phyloP scores from a whole-genome alignment of 2,888 invertebrate genomes.

The Phlogophora meticulosa region DNA sequence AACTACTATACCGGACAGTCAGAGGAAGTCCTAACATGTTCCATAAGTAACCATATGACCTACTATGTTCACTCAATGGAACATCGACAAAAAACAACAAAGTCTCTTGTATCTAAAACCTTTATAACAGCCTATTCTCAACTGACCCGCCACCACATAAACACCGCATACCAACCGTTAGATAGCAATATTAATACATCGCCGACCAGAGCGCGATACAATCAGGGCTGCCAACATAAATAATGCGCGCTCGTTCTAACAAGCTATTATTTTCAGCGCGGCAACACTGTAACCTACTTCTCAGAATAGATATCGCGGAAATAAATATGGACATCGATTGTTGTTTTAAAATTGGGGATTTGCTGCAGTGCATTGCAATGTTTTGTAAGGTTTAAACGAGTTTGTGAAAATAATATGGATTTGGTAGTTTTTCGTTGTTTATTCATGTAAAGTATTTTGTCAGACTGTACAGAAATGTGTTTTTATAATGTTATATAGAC shows the following conservation, averaged over 20 bases:
- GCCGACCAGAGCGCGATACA: slow-evolving; percentile 52
- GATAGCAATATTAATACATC: slow-evolving; percentile 61
- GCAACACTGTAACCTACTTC: slow-evolving; percentile 60
- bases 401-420: not conserved
- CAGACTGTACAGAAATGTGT: not conserved
- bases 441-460: not conserved
- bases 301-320: slow-evolving; percentile 39
- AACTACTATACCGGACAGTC: no score
- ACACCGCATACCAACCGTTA: slow-evolving; percentile 32
- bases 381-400: not conserved
- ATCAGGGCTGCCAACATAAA: slow-evolving; percentile 64
- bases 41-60: no score
- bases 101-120: not conserved
- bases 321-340: slow-evolving; percentile 35
- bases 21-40: no score
- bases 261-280: slow-evolving; percentile 54
- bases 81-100: not conserved
- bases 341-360: slow-evolving; percentile 42
- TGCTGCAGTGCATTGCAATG: slow-evolving; percentile 12
- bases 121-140: not conserved
- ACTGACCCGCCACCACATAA: slow-evolving; percentile 17
- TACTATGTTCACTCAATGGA: no score
- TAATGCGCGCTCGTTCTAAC: slow-evolving; percentile 59
- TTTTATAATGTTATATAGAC: no score
- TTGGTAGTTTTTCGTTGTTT: not conserved